Base-by-base conservation (phyloP, 2,797 vertebrate genomes). In the Philypnodon macrostomus region DNA sequence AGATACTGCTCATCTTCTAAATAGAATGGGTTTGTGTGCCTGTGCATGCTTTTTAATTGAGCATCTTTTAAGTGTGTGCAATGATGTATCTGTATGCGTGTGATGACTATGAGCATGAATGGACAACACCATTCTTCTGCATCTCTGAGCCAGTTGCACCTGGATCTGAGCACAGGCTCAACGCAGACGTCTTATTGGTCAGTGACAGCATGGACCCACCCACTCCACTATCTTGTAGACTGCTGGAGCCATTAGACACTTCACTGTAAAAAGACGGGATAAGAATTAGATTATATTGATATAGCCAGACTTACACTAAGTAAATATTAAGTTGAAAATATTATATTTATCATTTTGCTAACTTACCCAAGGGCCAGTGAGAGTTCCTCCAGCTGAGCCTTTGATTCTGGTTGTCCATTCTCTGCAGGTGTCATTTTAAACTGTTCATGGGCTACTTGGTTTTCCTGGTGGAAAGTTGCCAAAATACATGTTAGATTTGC, bases 1-100 rank as follows among this genome's bases (percentile, higher is more conserved):
- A 98, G 96, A 98, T 98, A 97, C 96, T 98, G 95, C 96, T 97
- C 94, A 97, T 96, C 87, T 95, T 94, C 93, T 92, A 93, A 95
- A 90, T 90, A 88, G 85, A 90, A 89, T 79, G 58, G 82, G 69
- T 83, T 73, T 81, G 80, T 80, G 79, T 88, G 84, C 78, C 69
- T 84, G 83, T 88, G 85, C 86, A 90, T 89, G 89, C 89, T 88
- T 85, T 85, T 85, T 60, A 73, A 80, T 58, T 72, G 77, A 84
- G 81, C 80, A 71, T 81, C 44, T 73, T 73, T 65, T 26, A 15
- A 4, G 41, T 62, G 35, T 65, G 45, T 66, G 54, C 62, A 27
- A 46, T 34, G 56, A 67, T 58, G 32, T 32, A 19, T 70, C 11
- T 53, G n/a, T 62, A 44, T 73, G n/a, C n/a, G n/a, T n/a, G 64